Conservation (phyloP, 2,888 invertebrate genomes). For the Himalopsyche tibetana region DNA sequence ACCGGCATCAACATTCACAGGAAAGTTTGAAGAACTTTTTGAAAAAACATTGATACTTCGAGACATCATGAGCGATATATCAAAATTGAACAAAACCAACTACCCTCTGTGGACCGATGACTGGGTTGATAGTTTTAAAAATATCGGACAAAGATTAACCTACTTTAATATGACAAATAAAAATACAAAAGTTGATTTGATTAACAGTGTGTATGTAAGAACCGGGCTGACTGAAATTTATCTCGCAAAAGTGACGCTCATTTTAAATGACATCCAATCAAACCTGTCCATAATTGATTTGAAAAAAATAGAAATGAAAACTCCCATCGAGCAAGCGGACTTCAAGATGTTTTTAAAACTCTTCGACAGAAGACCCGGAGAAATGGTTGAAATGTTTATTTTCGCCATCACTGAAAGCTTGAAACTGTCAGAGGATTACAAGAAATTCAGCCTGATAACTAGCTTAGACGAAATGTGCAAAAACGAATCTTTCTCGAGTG, state of each 20-base stretch:
- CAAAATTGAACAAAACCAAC: conserved; percentile 49
- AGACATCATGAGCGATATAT: conserved; percentile 50
- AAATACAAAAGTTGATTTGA: conserved; percentile 47
- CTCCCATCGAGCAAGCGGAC: conserved; percentile 52
- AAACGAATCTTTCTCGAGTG: conserved; percentile 51
- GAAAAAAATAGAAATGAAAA: conserved; percentile 16
- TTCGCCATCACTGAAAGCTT: conserved; percentile 57
- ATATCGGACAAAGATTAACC: conserved; percentile 57
- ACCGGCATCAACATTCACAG: conserved; percentile 59
- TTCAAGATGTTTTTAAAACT: conserved; percentile 57
- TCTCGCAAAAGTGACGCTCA: conserved; percentile 57
- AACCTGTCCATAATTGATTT: conserved; percentile 17
- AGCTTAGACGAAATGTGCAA: conserved; percentile 59
- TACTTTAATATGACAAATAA: conserved; percentile 44
- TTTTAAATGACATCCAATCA: conserved; percentile 50
- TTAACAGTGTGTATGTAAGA: conserved; percentile 54
- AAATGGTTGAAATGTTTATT: conserved; percentile 59
- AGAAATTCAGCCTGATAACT: conserved; percentile 55
- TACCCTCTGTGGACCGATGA: conserved; percentile 60
- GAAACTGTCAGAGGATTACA: conserved; percentile 55
- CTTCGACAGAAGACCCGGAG: conserved; percentile 56
- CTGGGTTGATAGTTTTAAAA: conserved; percentile 63
- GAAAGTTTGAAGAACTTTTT: conserved; percentile 60
- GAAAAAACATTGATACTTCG: conserved; percentile 58
- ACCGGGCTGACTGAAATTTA: conserved; percentile 57